These are phyloP conservation scores for Galagoides demidoff DNA, from an alignment of 2,797 vertebrate genomes.

Conservation along the genomic window DNA sequence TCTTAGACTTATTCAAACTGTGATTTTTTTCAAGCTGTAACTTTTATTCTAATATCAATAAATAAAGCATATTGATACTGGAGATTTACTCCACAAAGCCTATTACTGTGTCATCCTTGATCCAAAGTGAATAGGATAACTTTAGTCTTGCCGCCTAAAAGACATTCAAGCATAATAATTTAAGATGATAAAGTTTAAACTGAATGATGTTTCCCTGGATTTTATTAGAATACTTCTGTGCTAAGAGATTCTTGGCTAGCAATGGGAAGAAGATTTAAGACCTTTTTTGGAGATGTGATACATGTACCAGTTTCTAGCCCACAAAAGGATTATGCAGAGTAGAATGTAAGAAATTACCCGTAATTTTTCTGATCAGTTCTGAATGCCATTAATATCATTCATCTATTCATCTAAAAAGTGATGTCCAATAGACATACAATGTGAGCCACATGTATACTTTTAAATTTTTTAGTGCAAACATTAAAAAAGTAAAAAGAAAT, in stretches of 20 bases:
- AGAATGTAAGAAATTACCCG: slow-evolving; percentile 36
- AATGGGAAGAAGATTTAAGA: slow-evolving; percentile 40
- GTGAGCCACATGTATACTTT: neutral
- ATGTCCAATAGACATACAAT: slow-evolving; percentile 3
- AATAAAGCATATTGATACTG: slow-evolving; percentile 18
- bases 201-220: neutral
- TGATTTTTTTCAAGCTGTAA: slow-evolving; percentile 26
- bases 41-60: slow-evolving; percentile 37
- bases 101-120: neutral
- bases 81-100: neutral
- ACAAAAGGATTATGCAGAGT: slow-evolving; percentile 24
- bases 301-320: neutral
- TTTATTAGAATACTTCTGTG: slow-evolving; percentile 34
- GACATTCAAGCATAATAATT: slow-evolving; percentile 29
- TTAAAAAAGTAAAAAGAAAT: slow-evolving; percentile 40
- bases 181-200: slow-evolving; percentile 30
- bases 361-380: slow-evolving; percentile 37
- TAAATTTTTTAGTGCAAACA: slow-evolving; percentile 4
- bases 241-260: slow-evolving; percentile 23
- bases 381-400: neutral
- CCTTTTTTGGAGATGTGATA: slow-evolving; percentile 5
- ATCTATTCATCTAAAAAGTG: neutral
- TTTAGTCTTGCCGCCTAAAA: slow-evolving; percentile 32
- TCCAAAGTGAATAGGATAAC: neutral
- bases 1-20: slow-evolving; percentile 24